phyloP scores from a whole-genome alignment of 2,113 vertebrate genomes.

The Enhydra lutris region DNA sequence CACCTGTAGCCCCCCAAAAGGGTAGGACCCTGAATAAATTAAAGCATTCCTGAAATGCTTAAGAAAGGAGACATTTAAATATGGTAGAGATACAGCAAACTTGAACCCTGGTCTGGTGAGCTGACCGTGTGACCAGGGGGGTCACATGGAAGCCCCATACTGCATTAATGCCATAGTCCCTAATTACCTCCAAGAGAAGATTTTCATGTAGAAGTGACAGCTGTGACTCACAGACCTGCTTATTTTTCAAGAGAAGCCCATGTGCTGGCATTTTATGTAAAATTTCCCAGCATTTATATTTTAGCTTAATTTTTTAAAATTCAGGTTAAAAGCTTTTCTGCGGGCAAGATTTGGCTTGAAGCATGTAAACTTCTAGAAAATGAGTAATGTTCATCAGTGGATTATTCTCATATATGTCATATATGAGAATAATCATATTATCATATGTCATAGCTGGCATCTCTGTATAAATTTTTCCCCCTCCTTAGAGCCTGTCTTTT shows the following conservation, averaged over 20 bases:
- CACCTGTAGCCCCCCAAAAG: not conserved
- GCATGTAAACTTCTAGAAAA: not conserved
- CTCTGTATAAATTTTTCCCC: not conserved
- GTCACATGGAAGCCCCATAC: not conserved
- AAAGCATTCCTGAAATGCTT: not conserved
- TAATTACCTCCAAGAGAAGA: not conserved
- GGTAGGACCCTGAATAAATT: not conserved
- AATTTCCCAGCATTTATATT: not conserved
- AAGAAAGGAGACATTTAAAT: not conserved
- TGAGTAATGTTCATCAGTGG: not conserved
- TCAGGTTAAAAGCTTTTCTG: not conserved
- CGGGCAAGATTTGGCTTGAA: not conserved
- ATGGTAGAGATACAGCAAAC: fast-evolving
- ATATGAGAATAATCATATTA: too few species aligned
- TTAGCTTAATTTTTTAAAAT: not conserved
- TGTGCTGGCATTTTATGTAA: not conserved
- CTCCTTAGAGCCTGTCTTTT: not conserved
- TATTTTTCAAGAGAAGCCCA: not conserved
- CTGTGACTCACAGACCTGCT: not conserved
- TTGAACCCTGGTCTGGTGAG: not conserved
- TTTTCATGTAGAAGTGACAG: not conserved
- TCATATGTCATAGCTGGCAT: not conserved
- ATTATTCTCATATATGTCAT: not conserved
- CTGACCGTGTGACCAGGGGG: too few species aligned
- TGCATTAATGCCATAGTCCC: not conserved